Conservation (phyloP, 2,113 vertebrate species). For the Dolichotis patagonum region DNA sequence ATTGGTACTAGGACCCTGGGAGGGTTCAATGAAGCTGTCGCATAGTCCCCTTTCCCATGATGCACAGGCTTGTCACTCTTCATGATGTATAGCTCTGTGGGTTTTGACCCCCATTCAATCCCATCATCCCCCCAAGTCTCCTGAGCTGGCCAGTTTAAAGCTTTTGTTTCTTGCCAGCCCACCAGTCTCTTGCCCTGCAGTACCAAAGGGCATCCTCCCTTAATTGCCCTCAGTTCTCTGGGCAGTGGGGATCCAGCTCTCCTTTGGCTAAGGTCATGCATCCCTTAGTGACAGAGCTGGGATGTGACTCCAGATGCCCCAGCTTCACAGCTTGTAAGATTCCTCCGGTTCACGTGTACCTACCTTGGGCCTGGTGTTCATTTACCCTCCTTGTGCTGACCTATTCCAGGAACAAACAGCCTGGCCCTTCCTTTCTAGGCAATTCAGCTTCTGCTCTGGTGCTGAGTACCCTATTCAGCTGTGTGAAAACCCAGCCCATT, state of each 20-base stretch:
- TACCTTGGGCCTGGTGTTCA: not conserved
- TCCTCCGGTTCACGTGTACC: not conserved
- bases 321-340: not conserved
- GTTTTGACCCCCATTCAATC: not conserved
- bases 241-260: accelerated
- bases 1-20: no score
- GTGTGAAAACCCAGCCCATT: no score
- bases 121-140: not conserved
- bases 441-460: not conserved
- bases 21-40: not conserved
- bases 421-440: not conserved
- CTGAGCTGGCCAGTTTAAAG: not conserved
- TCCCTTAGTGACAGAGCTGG: not conserved
- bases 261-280: not conserved
- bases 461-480: not conserved
- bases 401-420: not conserved
- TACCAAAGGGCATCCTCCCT: accelerated
- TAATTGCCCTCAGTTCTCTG: accelerated
- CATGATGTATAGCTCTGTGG: not conserved
- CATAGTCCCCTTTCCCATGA: not conserved
- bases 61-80: not conserved
- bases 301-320: not conserved
- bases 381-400: accelerated
- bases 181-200: not conserved
- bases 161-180: not conserved